Percentiles rank a stretch among this genome's conserved stretches.
Evolutionary conservation across 1,140 invertebrate species (phyloP).

Genomic region (Apis dorsata): DNA sequence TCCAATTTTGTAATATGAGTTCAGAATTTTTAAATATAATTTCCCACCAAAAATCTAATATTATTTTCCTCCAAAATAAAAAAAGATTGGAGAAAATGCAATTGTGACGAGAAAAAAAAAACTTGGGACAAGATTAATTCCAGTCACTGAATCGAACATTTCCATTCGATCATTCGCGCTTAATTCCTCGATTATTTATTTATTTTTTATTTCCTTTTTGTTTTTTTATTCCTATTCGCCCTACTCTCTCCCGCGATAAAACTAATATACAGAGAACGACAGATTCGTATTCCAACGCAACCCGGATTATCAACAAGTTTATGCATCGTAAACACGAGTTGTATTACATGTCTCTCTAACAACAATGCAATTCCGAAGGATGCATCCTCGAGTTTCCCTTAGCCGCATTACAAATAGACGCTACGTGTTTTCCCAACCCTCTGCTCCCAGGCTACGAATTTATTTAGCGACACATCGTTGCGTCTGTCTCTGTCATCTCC

Average conservation of each 20-base stretch:
- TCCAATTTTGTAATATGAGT: too few relatives aligned
- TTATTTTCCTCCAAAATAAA: too few relatives aligned
- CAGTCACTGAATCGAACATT: too few relatives aligned
- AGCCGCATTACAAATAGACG: conserved; percentile 5
- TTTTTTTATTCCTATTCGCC: too few relatives aligned
- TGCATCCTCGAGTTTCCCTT: neutral
- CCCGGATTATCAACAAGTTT: conserved; percentile 21
- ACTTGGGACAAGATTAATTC: too few relatives aligned
- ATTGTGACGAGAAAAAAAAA: too few relatives aligned
- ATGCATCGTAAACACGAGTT: neutral
- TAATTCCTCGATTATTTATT: neutral
- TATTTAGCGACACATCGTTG: conserved; percentile 11
- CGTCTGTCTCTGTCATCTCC: conserved; percentile 4
- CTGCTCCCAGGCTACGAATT: neutral
- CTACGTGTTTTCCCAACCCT: neutral
- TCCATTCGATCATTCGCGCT: neutral
- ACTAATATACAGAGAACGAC: neutral
- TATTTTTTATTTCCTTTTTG: too few relatives aligned
- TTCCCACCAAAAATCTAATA: too few relatives aligned
- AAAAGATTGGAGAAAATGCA: too few relatives aligned
- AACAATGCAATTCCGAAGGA: neutral
- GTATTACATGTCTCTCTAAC: neutral
- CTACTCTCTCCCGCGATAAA: neutral
- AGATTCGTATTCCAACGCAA: too few relatives aligned
- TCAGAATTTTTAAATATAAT: too few relatives aligned